Evolutionary conservation across 1,140 invertebrate species (phyloP), one percentile per base, ranked within the genome.

Genomic region (Orius insidiosus): DNA sequence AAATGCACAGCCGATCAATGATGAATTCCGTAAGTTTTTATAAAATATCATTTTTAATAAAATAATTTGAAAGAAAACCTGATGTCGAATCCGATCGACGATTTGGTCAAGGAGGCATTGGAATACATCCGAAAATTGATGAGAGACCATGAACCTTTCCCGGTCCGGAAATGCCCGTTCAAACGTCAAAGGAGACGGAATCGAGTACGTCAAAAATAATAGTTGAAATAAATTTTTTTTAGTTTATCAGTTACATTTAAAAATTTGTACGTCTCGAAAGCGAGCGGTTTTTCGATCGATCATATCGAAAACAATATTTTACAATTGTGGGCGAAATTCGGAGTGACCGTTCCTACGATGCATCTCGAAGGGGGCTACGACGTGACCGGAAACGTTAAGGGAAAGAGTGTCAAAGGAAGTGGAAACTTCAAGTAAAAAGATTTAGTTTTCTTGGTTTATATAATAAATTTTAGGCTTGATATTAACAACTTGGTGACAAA

Each of bases 261-360:
- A 11, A 19, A 46, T 13, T 18, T 49, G 3, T 19, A 11, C 14
- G 19, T 49, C 10, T 49, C 48, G 6, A 16, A 49, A 31, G 48
- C 42, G 15, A 19, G n/a, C 4, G 31, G 45, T 24, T 49, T 49
- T 36, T n/a, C 31, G 5, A 41, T 49, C 2, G 37, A 49, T 11
- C 16, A 49, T 9, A 44, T 49, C 1, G 42, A 49, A 40, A 49
- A 49, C 18, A 45, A 49, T 36, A 9, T 45, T 8, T 14, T 49
- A 2, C 24, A 31, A 5, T 45, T 49, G 34, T 45, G 42, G 42
- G 48, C 48, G 1, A 49, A 45, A 33, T 49, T 49, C 16, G 7
- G 33, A 15, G 48, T 49, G 2, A 45, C 43, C 5, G 14, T 45
- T 16, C 48, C 48, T n/a, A 31, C 13, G 5, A 34, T 46, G 19